These are phyloP conservation scores for Philhelius pedissequus DNA, from an alignment of 2,888 invertebrate species.

Conservation along the genomic window DNA sequence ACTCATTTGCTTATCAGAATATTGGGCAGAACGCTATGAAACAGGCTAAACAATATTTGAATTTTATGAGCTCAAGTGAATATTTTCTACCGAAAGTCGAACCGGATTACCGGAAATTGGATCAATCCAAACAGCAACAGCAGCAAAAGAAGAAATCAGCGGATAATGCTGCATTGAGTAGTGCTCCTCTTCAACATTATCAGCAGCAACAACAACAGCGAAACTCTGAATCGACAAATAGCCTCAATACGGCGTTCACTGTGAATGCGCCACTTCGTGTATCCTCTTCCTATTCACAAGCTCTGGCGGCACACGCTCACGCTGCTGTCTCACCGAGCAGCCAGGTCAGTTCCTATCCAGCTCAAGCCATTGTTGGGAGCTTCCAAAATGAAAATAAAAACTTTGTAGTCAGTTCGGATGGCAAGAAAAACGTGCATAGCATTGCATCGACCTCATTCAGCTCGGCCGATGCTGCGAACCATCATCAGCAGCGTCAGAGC, in stretches of 20 bases:
- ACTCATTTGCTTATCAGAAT: constrained; percentile 12
- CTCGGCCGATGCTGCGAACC: constrained; percentile 45
- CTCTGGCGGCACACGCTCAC: constrained; percentile 69
- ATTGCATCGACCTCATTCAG: constrained; percentile 70
- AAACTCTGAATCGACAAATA: constrained; percentile 7
- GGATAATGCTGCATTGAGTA: constrained; percentile 22
- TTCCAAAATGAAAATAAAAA: constrained; percentile 74
- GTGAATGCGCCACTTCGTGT: constrained; percentile 57
- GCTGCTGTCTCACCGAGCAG: constrained; percentile 68
- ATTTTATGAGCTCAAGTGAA: constrained; percentile 76
- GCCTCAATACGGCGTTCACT: constrained; percentile 53
- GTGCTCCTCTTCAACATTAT: constrained; percentile 69
- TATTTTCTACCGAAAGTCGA: constrained; percentile 76
- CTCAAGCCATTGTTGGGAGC: constrained; percentile 70
- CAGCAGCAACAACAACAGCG: constrained; percentile 40
- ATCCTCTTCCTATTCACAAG: constrained; percentile 26
- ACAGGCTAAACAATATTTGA: constrained; percentile 75
- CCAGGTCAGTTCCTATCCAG: constrained; percentile 66
- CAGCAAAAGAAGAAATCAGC: constrained; percentile 51
- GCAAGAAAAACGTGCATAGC: constrained; percentile 74
- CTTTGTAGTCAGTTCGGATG: constrained; percentile 75
- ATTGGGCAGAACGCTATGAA: constrained; percentile 69
- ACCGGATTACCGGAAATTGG: constrained; percentile 75
- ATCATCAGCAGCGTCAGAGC: constrained; percentile 26
- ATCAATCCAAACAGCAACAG: constrained; percentile 71